Percentiles rank a stretch among this genome's conserved stretches.
Evolutionary conservation across 2,888 invertebrate genomes (phyloP).

Genomic region (Venusia cambrica): DNA sequence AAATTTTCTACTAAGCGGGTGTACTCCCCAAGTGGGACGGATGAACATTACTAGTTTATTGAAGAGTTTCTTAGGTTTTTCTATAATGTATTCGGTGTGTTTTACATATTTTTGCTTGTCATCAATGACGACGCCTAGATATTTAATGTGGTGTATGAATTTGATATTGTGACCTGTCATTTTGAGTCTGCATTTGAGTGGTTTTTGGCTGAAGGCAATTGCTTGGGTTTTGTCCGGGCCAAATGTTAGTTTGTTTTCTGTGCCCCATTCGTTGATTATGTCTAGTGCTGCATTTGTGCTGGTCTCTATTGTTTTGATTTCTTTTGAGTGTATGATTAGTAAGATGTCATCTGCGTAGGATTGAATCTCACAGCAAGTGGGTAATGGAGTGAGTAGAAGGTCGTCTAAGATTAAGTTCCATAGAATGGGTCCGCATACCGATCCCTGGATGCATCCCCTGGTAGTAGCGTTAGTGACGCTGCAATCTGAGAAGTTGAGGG

Average conservation of each 20-base stretch:
- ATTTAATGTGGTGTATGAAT: not conserved
- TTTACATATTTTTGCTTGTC: constrained; percentile 7
- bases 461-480: constrained; percentile 6
- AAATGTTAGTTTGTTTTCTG: not conserved
- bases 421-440: not conserved
- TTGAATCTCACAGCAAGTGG: not conserved
- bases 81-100: constrained; percentile 4
- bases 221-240: constrained; percentile 3
- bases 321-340: not conserved
- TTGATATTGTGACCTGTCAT: not conserved
- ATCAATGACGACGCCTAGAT: constrained; percentile 1
- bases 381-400: not conserved
- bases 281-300: not conserved
- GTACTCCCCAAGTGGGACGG: constrained; percentile 16
- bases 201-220: constrained; percentile 1
- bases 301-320: not conserved
- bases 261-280: not conserved
- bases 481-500: constrained; percentile 5
- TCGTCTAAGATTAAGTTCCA: not conserved
- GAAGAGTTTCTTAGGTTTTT: constrained; percentile 12
- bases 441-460: constrained; percentile 25
- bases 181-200: not conserved
- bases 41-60: constrained; percentile 6
- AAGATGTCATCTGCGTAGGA: constrained; percentile 1
- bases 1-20: constrained; percentile 2